Conservation (phyloP, 2,888 invertebrate genomes). For the Subacronicta megacephala region DNA sequence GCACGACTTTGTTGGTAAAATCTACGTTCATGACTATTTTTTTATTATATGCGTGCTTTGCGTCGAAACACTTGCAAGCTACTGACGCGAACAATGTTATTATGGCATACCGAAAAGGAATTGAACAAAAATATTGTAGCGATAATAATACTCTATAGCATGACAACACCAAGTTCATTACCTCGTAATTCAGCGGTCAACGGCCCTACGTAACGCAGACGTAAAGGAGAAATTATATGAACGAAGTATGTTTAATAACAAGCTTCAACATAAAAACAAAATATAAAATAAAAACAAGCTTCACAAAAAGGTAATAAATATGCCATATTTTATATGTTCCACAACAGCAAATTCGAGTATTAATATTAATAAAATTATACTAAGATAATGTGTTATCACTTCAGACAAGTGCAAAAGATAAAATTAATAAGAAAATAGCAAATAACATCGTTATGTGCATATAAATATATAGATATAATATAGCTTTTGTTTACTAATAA, state of each 20-base stretch:
- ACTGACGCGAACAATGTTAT: not conserved
- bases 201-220: not conserved
- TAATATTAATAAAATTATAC: too few species aligned
- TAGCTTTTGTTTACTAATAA: too few species aligned
- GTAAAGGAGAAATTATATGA: not conserved
- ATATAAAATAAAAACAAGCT: too few species aligned
- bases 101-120: not conserved
- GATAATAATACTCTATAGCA: not conserved
- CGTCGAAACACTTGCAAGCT: not conserved
- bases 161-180: not conserved
- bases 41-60: not conserved
- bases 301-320: too few species aligned
- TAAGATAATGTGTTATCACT: too few species aligned
- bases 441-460: too few species aligned
- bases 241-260: not conserved
- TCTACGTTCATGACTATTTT: slow-evolving; percentile 12
- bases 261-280: too few species aligned
- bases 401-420: too few species aligned
- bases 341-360: too few species aligned
- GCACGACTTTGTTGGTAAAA: slow-evolving; percentile 62
- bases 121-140: not conserved
- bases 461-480: too few species aligned
- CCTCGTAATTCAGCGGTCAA: not conserved
- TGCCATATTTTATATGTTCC: too few species aligned
- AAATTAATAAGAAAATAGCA: too few species aligned